phyloP scores from a whole-genome alignment of 2,888 invertebrate species.

The Hylaea fasciaria region DNA sequence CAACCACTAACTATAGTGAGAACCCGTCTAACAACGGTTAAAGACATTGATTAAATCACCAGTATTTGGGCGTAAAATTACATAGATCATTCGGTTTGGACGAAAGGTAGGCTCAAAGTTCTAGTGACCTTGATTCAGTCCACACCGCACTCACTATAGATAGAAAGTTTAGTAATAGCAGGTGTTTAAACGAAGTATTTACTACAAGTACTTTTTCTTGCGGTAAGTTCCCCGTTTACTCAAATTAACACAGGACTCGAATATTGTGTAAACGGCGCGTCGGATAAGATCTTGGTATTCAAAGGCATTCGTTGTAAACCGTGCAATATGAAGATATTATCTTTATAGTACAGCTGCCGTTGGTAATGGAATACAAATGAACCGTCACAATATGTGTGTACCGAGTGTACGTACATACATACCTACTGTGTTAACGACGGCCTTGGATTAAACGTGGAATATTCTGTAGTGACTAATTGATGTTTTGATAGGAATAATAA shows the following conservation, averaged over 20 bases:
- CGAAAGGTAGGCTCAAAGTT: constrained; percentile 37
- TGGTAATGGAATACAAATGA: constrained; percentile 61
- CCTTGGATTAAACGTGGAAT: constrained; percentile 51
- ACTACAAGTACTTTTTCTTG: too few species aligned
- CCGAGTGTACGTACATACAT: constrained; percentile 6
- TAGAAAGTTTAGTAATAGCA: constrained; percentile 26
- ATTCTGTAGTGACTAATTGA: constrained; percentile 43
- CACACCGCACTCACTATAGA: constrained; percentile 33
- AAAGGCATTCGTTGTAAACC: constrained; percentile 54
- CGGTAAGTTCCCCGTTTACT: too few species aligned
- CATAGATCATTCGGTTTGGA: constrained; percentile 31
- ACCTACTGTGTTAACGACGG: constrained; percentile 33
- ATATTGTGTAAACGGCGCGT: constrained; percentile 38
- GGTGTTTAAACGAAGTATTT: background rate
- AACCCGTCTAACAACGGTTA: constrained; percentile 33
- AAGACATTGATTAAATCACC: constrained; percentile 32
- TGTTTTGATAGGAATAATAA: constrained; percentile 12
- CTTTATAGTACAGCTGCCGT: constrained; percentile 50
- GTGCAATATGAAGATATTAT: constrained; percentile 53
- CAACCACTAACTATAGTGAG: constrained; percentile 33
- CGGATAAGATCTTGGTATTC: constrained; percentile 62
- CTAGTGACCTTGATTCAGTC: constrained; percentile 42
- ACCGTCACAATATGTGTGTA: constrained; percentile 45
- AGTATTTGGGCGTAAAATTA: constrained; percentile 29
- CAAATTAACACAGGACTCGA: constrained; percentile 34